Evolutionary conservation across 2,797 vertebrate species (phyloP).

Genomic region (Pelochelys cantorii): DNA sequence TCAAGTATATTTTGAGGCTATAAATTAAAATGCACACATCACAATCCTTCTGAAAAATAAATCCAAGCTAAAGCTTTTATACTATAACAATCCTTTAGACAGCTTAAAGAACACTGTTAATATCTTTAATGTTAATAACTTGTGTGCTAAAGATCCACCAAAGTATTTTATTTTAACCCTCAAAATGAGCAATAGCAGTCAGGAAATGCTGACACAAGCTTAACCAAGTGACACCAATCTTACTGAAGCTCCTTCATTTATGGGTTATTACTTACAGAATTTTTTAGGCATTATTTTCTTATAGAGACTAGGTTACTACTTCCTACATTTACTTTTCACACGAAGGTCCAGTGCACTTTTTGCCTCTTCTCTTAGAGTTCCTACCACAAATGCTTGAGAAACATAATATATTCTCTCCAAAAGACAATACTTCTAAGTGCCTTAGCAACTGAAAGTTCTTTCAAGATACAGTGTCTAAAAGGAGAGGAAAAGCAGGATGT

Average conservation of each 20-base stretch:
- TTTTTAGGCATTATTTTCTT: not conserved
- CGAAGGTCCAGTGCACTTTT: not conserved
- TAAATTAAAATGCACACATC: not conserved
- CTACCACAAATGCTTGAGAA: not conserved
- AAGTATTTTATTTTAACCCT: not conserved
- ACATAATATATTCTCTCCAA: not conserved
- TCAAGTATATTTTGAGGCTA: not conserved
- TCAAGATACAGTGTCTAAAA: not conserved
- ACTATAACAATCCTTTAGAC: not conserved
- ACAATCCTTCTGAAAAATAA: not conserved
- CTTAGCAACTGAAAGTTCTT: not conserved
- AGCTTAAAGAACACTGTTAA: not conserved
- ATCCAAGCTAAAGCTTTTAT: conserved; percentile 41
- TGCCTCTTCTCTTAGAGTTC: not conserved
- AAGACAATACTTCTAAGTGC: conserved; percentile 6
- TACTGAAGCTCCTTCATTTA: not conserved
- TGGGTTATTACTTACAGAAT: not conserved
- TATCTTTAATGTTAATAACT: not conserved
- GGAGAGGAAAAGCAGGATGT: accelerated
- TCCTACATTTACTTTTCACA: accelerated
- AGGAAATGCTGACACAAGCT: not conserved
- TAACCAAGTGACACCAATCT: not conserved
- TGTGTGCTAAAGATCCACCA: not conserved
- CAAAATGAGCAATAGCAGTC: not conserved
- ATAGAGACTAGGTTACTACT: accelerated